Percentiles rank a stretch among this genome's conserved stretches.
Conservation (phyloP, 2,113 vertebrate species). For the Marcusenius ussheri region DNA sequence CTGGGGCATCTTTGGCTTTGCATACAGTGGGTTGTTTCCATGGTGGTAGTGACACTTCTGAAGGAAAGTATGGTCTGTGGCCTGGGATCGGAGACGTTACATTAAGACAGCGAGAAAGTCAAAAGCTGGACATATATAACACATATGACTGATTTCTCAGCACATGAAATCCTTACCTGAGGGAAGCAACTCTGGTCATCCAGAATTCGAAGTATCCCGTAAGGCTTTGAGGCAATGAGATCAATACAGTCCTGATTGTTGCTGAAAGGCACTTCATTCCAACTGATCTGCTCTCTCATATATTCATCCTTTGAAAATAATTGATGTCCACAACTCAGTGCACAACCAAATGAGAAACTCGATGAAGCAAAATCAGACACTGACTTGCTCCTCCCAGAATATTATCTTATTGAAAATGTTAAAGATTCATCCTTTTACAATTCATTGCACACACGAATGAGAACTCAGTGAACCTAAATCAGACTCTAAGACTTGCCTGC, state of each 20-base stretch:
- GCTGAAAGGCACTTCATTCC: conserved; percentile 77
- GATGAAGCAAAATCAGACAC: neutral
- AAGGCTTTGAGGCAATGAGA: conserved; percentile 88
- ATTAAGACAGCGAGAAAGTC: neutral
- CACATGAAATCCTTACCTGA: conserved; percentile 63
- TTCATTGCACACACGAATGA: neutral
- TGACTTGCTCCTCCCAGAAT: conserved; percentile 93
- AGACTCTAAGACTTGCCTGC: conserved; percentile 63
- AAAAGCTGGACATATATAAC: neutral
- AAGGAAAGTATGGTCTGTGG: conserved; percentile 96
- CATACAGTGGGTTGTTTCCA: conserved; percentile 73
- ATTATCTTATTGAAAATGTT: conserved; percentile 89
- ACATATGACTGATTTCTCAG: neutral
- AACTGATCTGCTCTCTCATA: conserved; percentile 81
- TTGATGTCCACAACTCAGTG: neutral
- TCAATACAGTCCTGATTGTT: conserved; percentile 89
- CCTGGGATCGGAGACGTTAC: conserved; percentile 54
- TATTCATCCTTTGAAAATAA: conserved; percentile 79
- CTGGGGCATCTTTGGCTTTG: conserved; percentile 92
- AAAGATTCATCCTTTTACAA: conserved; percentile 63
- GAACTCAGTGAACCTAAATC: neutral
- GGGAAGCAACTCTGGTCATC: conserved; percentile 95
- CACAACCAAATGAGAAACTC: neutral
- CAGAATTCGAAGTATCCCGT: conserved; percentile 88
- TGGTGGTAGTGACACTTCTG: conserved; percentile 99